These are phyloP conservation scores for Callocephalon fimbriatum DNA, from an alignment of 2,113 vertebrate species.

Conservation along the genomic window DNA sequence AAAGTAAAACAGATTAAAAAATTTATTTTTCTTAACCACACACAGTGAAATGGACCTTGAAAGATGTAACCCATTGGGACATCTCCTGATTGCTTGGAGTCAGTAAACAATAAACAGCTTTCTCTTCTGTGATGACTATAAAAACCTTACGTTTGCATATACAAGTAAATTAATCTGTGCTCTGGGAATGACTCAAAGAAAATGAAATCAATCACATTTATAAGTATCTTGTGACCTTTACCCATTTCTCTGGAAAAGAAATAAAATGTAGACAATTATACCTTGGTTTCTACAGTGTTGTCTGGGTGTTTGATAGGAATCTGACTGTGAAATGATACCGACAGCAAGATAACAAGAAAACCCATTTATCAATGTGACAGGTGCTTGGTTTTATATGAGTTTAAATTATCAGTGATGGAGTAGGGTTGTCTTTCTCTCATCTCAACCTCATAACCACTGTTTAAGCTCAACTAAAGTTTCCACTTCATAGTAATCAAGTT, in stretches of 20 bases:
- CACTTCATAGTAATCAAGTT: conserved; percentile 55
- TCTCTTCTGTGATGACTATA: background rate
- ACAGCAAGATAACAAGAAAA: conserved; percentile 73
- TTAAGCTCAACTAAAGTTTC: conserved; percentile 63
- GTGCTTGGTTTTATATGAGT: conserved; percentile 54
- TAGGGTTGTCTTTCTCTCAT: conserved; percentile 64
- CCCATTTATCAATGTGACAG: conserved; percentile 71
- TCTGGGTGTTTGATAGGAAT: conserved; percentile 56
- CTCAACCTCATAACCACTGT: conserved; percentile 65
- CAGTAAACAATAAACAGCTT: background rate
- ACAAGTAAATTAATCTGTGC: conserved; percentile 47
- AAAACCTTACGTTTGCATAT: background rate
- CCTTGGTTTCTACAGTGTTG: conserved; percentile 5
- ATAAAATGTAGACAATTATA: conserved; percentile 57
- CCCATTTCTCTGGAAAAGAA: conserved; percentile 18
- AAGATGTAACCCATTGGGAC: background rate
- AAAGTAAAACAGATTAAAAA: background rate
- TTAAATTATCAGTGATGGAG: conserved; percentile 70
- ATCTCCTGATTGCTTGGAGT: background rate
- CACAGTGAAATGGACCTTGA: background rate
- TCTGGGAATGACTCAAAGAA: conserved; percentile 43
- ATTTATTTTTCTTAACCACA: background rate
- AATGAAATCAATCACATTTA: conserved; percentile 56
- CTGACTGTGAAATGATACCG: conserved; percentile 68
- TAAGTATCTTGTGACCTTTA: conserved; percentile 46